Evolutionary conservation across 1,140 invertebrate genomes (phyloP), one percentile per base, ranked within the genome.

Genomic region (Scaptodrosophila lebanonensis): DNA sequence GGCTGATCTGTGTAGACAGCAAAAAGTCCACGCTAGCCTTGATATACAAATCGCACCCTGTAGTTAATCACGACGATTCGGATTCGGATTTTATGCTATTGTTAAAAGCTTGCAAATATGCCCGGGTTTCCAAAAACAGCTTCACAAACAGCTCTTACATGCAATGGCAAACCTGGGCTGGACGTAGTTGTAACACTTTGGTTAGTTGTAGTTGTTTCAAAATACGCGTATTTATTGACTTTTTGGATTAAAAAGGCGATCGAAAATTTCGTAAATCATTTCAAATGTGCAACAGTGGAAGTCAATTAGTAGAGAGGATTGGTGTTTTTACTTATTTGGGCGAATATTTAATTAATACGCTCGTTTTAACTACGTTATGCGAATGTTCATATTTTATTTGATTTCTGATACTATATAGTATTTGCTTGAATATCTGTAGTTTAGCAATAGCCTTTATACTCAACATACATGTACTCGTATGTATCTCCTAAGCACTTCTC

Each of bases 381-480:
- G 29, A 50, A n/a, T n/a, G n/a, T n/a, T n/a, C 50, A 50, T 44
- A 43, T 51, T 48, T 59, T 56, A 58, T 47, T 45, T 50, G 44
- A 20, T 40, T 30, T 8, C 13, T 30, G 38, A 30, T 15, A 13
- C 40, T 32, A 32, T 50, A 13, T 25, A 8, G 16, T 36, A 40
- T 42, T 3, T 45, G 9, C n/a, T 7, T 4, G 33, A 12, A 8
- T 36, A 48, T 67, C 30, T 45, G 36, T 61, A 62, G 54, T 64
- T 67, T 61, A n/a, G n/a, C n/a, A n/a, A n/a, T n/a, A n/a, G 36
- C 38, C 56, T 75, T 76, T 65, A 76, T 62, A 75, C 48, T 69
- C 27, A 52, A 38, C 43, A 56, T 40, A 64, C 45, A 57, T 58
- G 45, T n/a, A n/a, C n/a, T n/a, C 16, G 33, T 57, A 35, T 27